Evolutionary conservation across 2,113 vertebrate genomes (phyloP).

Genomic region (Tautogolabrus adspersus): DNA sequence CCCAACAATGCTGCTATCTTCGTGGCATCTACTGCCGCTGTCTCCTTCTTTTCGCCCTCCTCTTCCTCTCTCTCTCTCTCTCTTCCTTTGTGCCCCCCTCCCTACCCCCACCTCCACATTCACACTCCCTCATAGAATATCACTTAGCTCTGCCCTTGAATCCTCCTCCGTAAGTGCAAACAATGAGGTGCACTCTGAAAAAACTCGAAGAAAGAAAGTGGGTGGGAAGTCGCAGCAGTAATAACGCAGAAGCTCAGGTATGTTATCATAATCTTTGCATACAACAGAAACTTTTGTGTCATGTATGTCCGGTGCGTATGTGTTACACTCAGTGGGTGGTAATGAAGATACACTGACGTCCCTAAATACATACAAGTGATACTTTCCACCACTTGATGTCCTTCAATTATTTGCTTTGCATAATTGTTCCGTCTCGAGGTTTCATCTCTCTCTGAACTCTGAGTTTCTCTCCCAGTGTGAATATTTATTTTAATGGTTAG

Average conservation of each 20-base stretch:
- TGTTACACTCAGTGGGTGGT: conserved; percentile 28
- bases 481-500: conserved; percentile 73
- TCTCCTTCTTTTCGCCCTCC: conserved; percentile 65
- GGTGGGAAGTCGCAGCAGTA: conserved; percentile 48
- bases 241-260: conserved; percentile 36
- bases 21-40: conserved; percentile 59
- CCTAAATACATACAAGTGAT: background rate
- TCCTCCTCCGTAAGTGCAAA: conserved; percentile 72
- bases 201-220: conserved; percentile 67
- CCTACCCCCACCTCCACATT: conserved; percentile 30
- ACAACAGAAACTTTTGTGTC: conserved; percentile 38
- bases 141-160: conserved; percentile 82
- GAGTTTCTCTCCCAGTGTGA: conserved; percentile 70
- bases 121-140: conserved; percentile 75
- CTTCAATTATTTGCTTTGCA: conserved; percentile 47
- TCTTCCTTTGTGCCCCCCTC: conserved; percentile 63
- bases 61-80: conserved; percentile 48
- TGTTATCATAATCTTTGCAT: conserved; percentile 59
- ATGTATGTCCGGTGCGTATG: conserved; percentile 5
- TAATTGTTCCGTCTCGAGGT: conserved; percentile 39
- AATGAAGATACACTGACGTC: conserved; percentile 41
- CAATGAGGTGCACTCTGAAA: conserved; percentile 53
- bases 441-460: conserved; percentile 61
- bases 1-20: conserved; percentile 77
- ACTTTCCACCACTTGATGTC: conserved; percentile 12